Conservation (phyloP, 2,888 invertebrate genomes). For the Bellardia bayeri region DNA sequence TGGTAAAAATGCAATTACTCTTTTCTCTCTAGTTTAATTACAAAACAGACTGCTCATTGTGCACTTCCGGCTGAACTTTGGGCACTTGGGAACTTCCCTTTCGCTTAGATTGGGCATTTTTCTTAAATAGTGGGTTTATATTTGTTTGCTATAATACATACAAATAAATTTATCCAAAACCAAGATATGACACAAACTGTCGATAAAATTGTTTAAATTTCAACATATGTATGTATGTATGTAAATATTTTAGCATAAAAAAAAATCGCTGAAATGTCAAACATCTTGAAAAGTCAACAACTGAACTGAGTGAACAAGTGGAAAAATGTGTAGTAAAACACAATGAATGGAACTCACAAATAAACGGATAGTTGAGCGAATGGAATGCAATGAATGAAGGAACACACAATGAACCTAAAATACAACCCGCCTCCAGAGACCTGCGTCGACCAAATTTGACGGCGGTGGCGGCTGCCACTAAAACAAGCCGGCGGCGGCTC, state of each 20-base stretch:
- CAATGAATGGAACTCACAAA: constrained; percentile 24
- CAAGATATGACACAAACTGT: not conserved
- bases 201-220: constrained; percentile 3
- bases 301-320: constrained; percentile 17
- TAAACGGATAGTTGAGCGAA: not conserved
- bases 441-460: too few relatives aligned
- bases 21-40: too few relatives aligned
- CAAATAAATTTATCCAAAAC: too few relatives aligned
- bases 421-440: constrained; percentile 15
- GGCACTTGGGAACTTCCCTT: too few relatives aligned
- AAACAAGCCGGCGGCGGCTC: too few relatives aligned
- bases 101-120: too few relatives aligned
- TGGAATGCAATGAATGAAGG: not conserved
- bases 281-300: constrained; percentile 62
- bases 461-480: too few relatives aligned
- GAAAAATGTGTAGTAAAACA: constrained; percentile 25
- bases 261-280: constrained; percentile 47
- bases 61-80: too few relatives aligned
- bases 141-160: too few relatives aligned
- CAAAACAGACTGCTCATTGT: too few relatives aligned
- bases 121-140: too few relatives aligned
- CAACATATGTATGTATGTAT: not conserved
- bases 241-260: not conserved
- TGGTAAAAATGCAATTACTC: too few relatives aligned
- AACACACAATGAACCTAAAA: constrained; percentile 53